These are phyloP conservation scores for Mystacides longicornis DNA, from an alignment of 2,888 invertebrate genomes.

Conservation along the genomic window DNA sequence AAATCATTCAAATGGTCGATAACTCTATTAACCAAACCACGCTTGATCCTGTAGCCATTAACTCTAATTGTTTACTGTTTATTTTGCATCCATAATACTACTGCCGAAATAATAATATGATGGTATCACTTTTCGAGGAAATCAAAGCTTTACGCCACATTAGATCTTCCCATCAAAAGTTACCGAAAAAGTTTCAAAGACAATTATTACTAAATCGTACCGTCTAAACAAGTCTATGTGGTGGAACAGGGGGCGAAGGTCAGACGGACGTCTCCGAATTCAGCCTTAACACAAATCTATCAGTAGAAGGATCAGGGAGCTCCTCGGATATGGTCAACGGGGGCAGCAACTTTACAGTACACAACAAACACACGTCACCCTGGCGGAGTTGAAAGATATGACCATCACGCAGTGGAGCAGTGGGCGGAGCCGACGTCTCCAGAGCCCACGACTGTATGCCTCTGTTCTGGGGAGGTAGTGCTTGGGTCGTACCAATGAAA, in stretches of 20 bases:
- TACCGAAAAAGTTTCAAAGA: too few relatives aligned
- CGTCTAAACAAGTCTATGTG: conserved; percentile 21
- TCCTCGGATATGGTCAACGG: conserved; percentile 94
- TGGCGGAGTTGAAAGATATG: conserved; percentile 88
- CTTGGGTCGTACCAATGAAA: conserved; percentile 80
- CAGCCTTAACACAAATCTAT: conserved; percentile 87
- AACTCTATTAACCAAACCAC: too few relatives aligned
- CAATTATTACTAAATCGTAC: too few relatives aligned
- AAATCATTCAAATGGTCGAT: too few relatives aligned
- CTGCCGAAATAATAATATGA: too few relatives aligned
- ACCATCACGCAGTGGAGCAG: conserved; percentile 75
- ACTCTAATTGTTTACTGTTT: too few relatives aligned
- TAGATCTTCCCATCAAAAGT: too few relatives aligned
- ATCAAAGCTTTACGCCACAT: too few relatives aligned
- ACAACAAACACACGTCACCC: conserved; percentile 86
- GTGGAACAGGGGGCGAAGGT: conserved; percentile 35
- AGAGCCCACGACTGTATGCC: conserved; percentile 93
- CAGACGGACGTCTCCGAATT: conserved; percentile 97
- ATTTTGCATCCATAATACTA: too few relatives aligned
- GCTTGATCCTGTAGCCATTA: too few relatives aligned
- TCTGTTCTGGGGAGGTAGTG: conserved; percentile 74
- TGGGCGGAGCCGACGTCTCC: conserved; percentile 85
- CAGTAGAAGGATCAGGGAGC: conserved; percentile 91
- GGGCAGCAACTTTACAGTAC: conserved; percentile 78
- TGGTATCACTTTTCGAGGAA: too few relatives aligned